phyloP scores from a whole-genome alignment of 1,140 invertebrate genomes.

The Aphidius gifuensis region DNA sequence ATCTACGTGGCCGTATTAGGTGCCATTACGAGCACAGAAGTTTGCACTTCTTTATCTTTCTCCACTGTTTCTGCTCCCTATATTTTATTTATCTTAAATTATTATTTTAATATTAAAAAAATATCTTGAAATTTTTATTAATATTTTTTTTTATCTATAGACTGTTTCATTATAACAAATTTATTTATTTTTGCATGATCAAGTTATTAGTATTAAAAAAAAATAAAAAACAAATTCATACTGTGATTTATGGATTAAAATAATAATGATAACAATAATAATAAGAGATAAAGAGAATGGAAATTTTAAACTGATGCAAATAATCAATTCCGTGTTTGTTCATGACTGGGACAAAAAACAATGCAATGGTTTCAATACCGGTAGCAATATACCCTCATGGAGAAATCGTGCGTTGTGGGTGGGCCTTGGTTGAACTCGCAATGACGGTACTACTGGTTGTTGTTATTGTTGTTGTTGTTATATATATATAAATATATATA shows the following conservation, averaged over 20 bases:
- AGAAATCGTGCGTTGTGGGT: slow-evolving; percentile 55
- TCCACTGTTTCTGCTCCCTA: slow-evolving; percentile 21
- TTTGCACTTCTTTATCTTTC: slow-evolving; percentile 30
- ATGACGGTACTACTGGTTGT: slow-evolving; percentile 32
- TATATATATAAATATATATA: too few species aligned
- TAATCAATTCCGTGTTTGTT: slow-evolving; percentile 42
- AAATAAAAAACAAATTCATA: too few species aligned
- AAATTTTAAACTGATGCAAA: slow-evolving; percentile 42
- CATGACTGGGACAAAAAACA: slow-evolving; percentile 51
- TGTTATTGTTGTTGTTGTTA: slow-evolving; percentile 38
- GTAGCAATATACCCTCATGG: slow-evolving; percentile 43
- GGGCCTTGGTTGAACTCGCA: slow-evolving; percentile 41
- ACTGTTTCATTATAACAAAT: neutral
- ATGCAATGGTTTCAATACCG: slow-evolving; percentile 55
- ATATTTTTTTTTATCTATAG: neutral
- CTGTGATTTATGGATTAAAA: too few species aligned
- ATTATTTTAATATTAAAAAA: too few species aligned
- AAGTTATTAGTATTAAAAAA: too few species aligned
- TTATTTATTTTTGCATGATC: too few species aligned
- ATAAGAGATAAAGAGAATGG: neutral
- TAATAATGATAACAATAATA: neutral
- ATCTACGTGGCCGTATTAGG: slow-evolving; percentile 48
- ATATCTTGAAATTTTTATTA: neutral
- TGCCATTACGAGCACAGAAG: slow-evolving; percentile 44
- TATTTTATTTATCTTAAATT: too few species aligned